These are phyloP conservation scores for Drosophila nr. perissopoda DNA, from an alignment of 2,888 invertebrate species.

Conservation along the genomic window DNA sequence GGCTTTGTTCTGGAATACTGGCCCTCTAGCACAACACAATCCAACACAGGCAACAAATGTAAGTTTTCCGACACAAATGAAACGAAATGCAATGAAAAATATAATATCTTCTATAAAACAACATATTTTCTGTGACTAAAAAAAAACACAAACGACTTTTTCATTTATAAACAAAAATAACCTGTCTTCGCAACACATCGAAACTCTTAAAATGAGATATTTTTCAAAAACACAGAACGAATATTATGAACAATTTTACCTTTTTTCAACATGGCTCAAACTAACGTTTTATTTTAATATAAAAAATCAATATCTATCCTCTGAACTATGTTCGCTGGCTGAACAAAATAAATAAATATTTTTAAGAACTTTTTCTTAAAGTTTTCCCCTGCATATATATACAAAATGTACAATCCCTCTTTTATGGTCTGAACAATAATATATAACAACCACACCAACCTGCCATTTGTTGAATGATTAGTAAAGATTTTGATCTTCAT, in stretches of 20 bases:
- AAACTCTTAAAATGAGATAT: background rate
- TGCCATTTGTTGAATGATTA: background rate
- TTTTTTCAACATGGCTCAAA: conserved; percentile 1
- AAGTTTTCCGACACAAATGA: conserved; percentile 55
- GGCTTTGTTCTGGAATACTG: conserved; percentile 45
- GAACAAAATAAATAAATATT: conserved; percentile 9
- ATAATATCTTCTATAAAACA: conserved; percentile 42
- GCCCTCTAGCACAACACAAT: conserved; percentile 31
- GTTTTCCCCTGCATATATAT: background rate
- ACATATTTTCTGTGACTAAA: conserved; percentile 46
- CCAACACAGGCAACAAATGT: conserved; percentile 52
- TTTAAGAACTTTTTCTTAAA: background rate
- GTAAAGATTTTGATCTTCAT: conserved; percentile 1
- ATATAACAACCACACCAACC: background rate
- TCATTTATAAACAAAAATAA: conserved; percentile 36
- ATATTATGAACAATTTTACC: background rate
- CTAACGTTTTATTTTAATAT: conserved; percentile 7
- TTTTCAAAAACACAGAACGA: background rate
- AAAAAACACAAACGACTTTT: conserved; percentile 31
- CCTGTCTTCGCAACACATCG: conserved; percentile 2
- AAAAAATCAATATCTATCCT: background rate
- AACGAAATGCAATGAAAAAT: conserved; percentile 55
- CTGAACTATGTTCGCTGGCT: conserved; percentile 16
- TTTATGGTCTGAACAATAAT: background rate
- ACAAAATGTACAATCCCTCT: background rate